phyloP scores from a whole-genome alignment of 2,797 vertebrate genomes.

The Bryconaethiops microstoma region DNA sequence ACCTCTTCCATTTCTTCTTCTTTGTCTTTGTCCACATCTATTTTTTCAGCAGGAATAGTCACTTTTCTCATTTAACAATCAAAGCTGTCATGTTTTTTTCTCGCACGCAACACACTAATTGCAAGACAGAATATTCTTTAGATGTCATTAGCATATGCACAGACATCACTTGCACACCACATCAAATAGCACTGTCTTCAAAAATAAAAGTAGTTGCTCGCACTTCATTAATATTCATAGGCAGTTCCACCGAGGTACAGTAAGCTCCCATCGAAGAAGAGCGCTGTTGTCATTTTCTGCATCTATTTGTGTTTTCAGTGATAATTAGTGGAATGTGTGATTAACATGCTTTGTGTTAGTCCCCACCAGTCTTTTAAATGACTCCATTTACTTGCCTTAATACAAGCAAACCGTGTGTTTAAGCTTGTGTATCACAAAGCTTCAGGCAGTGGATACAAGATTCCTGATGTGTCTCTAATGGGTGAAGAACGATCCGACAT shows the following conservation, averaged over 20 bases:
- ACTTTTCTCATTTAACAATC: not conserved
- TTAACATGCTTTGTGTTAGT: slow-evolving; percentile 38
- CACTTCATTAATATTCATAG: slow-evolving; percentile 46
- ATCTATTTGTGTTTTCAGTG: slow-evolving; percentile 41
- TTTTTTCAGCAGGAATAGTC: not conserved
- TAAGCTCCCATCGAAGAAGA: not conserved
- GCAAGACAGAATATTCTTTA: slow-evolving; percentile 2
- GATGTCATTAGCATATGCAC: slow-evolving; percentile 11
- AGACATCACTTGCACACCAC: not conserved
- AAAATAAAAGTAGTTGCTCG: slow-evolving; percentile 4
- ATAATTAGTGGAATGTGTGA: slow-evolving; percentile 50
- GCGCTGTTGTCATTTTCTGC: slow-evolving; percentile 23
- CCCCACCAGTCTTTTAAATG: slow-evolving; percentile 27
- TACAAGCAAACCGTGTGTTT: slow-evolving; percentile 2
- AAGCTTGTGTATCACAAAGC: not conserved
- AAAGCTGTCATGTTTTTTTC: slow-evolving; percentile 10
- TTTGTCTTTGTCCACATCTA: too few species aligned
- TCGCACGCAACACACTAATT: slow-evolving; percentile 1
- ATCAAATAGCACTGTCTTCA: slow-evolving; percentile 30
- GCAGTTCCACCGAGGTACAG: slow-evolving; percentile 11
- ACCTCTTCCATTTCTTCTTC: not conserved
- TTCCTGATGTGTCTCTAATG: not conserved
- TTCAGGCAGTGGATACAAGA: not conserved
- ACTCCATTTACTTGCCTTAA: slow-evolving; percentile 5
- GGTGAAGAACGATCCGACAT: not conserved